A percentile compares a stretch with the other conserved stretches of the same genome.
Conservation (phyloP, 2,797 vertebrate genomes). For the Hipposideros larvatus region DNA sequence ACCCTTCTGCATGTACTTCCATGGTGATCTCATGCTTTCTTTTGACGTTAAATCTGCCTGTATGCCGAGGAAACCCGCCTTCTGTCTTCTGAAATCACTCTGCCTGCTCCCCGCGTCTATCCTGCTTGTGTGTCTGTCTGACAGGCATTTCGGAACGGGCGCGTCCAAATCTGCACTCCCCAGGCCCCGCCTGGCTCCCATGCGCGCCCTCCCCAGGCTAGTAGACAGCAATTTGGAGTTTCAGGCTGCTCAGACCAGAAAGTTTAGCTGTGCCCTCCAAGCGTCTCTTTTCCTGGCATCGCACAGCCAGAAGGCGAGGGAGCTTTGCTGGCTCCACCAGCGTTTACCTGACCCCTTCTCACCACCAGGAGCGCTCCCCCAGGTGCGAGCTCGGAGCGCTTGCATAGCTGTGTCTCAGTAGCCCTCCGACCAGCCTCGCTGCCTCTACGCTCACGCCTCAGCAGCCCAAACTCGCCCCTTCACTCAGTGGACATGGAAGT, state of each 20-base stretch:
- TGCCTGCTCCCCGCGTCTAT: neutral
- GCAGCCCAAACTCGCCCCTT: neutral
- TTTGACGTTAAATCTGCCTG: neutral
- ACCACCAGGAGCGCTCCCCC: no score
- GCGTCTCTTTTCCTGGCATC: no score
- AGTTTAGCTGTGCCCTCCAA: accelerated
- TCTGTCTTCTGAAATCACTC: neutral
- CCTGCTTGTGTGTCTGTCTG: neutral
- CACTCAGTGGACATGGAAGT: accelerated
- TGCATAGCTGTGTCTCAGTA: accelerated
- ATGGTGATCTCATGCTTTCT: no score
- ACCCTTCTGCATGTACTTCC: accelerated
- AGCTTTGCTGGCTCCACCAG: no score
- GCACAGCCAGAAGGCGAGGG: accelerated
- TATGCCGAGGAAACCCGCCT: accelerated
- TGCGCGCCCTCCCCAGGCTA: accelerated
- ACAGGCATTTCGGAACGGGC: neutral
- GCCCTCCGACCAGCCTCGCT: accelerated
- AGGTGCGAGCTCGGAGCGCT: accelerated
- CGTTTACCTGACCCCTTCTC: accelerated
- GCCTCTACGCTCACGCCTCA: accelerated
- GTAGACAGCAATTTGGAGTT: neutral
- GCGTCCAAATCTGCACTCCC: accelerated
- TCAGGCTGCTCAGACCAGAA: neutral
- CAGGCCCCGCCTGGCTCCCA: accelerated